Percentiles rank a stretch among this genome's conserved stretches.
phyloP scores from a whole-genome alignment of 2,113 vertebrate species.

The Gobio gobio region DNA sequence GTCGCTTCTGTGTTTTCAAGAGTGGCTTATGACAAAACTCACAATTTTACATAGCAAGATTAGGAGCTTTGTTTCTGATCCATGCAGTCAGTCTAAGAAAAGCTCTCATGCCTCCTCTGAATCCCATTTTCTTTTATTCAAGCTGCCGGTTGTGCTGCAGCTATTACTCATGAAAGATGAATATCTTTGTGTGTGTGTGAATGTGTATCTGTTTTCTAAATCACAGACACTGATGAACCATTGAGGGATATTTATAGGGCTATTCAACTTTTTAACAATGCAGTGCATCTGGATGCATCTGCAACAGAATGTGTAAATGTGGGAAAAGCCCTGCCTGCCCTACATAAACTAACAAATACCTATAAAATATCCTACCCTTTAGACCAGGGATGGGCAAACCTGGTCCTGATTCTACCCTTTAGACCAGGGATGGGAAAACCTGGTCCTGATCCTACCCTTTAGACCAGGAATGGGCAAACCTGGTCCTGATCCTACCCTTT shows the following conservation, averaged over 20 bases:
- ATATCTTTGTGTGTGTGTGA: neutral
- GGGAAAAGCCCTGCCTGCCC: neutral
- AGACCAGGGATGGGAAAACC: too few relatives aligned
- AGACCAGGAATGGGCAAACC: too few relatives aligned
- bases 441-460: too few relatives aligned
- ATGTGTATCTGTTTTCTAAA: slow-evolving; percentile 11
- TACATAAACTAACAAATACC: neutral
- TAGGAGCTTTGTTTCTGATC: slow-evolving; percentile 5
- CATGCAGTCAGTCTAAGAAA: slow-evolving; percentile 7
- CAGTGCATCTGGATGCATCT: slow-evolving; percentile 31
- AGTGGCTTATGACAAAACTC: neutral
- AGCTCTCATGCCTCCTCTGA: slow-evolving; percentile 3
- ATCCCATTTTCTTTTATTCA: slow-evolving; percentile 18
- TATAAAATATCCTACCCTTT: neutral
- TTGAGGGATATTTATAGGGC: slow-evolving; percentile 24
- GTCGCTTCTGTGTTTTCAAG: neutral
- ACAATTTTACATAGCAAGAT: neutral
- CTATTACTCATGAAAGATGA: slow-evolving; percentile 19
- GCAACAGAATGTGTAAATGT: neutral
- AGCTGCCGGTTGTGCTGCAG: slow-evolving; percentile 4
- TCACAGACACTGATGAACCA: slow-evolving; percentile 10
- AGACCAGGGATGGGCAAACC: too few relatives aligned
- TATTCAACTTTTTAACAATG: slow-evolving; percentile 41
- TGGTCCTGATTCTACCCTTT: too few relatives aligned
- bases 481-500: too few relatives aligned